phyloP scores from a whole-genome alignment of 2,888 invertebrate species.

The Zygaena filipendulae region DNA sequence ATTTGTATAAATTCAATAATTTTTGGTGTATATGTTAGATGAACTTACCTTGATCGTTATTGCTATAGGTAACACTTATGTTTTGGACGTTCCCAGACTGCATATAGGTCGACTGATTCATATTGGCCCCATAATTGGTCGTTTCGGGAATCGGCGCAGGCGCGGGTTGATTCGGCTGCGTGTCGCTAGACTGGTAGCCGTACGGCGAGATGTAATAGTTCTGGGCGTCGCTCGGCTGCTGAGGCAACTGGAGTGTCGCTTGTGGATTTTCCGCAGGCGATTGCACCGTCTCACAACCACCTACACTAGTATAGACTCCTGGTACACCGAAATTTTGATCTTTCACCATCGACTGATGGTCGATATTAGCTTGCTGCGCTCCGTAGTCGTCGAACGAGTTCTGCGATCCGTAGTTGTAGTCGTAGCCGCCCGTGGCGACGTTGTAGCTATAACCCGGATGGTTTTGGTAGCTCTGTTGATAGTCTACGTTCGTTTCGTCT shows the following conservation, averaged over 20 bases:
- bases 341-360: constrained; percentile 27
- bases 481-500: constrained; percentile 26
- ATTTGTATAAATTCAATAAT: too few relatives aligned
- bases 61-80: constrained; percentile 39
- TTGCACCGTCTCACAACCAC: constrained; percentile 48
- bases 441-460: constrained; percentile 74
- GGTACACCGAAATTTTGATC: constrained; percentile 34
- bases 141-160: constrained; percentile 25
- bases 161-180: constrained; percentile 31
- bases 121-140: constrained; percentile 39
- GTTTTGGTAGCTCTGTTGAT: constrained; percentile 45
- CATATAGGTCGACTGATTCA: constrained; percentile 50
- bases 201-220: constrained; percentile 59
- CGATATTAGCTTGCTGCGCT: constrained; percentile 25
- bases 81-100: constrained; percentile 37
- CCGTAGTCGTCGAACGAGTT: constrained; percentile 34
- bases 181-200: constrained; percentile 46
- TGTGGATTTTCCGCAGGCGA: constrained; percentile 50
- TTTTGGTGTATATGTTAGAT: too few relatives aligned
- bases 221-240: constrained; percentile 27
- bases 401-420: constrained; percentile 73
- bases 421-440: constrained; percentile 62
- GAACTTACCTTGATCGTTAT: constrained; percentile 50
- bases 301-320: constrained; percentile 58
- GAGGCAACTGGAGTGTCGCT: constrained; percentile 18